Conservation (phyloP, 2,113 vertebrate genomes). For the Sorex fumeus region DNA sequence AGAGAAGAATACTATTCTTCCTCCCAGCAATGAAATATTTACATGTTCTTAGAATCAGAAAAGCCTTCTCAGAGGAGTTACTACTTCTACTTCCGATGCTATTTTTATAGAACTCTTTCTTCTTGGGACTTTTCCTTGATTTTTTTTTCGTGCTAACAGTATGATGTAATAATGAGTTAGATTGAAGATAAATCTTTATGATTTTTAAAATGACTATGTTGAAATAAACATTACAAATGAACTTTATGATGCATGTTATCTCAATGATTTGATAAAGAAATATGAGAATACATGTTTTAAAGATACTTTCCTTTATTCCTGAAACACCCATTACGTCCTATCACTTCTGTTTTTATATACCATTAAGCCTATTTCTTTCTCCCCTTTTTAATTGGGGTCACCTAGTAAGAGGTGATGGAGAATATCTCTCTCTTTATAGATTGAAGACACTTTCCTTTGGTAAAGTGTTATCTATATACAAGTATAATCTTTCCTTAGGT, state of each 20-base stretch:
- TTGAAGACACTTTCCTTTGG: neutral
- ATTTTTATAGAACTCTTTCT: neutral
- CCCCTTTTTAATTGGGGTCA: neutral
- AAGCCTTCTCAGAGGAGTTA: no score
- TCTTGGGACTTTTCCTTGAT: neutral
- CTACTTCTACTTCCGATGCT: neutral
- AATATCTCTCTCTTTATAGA: neutral
- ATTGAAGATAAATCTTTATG: conserved; percentile 64
- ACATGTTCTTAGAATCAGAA: no score
- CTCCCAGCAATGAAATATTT: no score
- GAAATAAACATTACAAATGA: neutral
- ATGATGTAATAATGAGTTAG: conserved; percentile 57
- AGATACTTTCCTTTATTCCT: neutral
- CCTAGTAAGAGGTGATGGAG: neutral
- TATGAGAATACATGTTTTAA: neutral
- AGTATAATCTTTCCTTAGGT: neutral
- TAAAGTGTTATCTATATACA: neutral
- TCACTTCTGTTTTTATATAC: neutral
- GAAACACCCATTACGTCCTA: neutral
- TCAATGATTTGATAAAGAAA: neutral
- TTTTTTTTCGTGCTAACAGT: neutral
- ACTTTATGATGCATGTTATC: neutral
- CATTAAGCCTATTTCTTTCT: neutral
- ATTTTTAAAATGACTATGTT: conserved; percentile 66
- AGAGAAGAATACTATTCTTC: no score